Evolutionary conservation across 2,888 invertebrate genomes (phyloP).

Genomic region (Epinotia bilunana): DNA sequence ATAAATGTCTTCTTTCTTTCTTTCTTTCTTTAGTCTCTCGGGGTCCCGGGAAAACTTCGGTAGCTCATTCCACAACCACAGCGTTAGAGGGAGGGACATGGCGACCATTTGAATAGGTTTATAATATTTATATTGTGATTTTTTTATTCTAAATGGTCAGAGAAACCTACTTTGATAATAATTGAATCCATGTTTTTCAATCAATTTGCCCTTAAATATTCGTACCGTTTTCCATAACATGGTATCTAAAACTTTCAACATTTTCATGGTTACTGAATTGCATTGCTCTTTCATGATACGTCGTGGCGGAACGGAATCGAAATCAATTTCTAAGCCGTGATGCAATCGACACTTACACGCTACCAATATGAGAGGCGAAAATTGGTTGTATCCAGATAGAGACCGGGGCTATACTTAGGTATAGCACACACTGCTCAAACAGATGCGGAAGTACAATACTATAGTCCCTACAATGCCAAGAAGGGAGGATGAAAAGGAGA

Average conservation of each 20-base stretch:
- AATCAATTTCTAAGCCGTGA: conserved; percentile 78
- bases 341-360: conserved; percentile 74
- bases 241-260: neutral
- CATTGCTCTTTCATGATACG: conserved; percentile 2
- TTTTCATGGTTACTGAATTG: conserved; percentile 7
- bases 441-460: conserved; percentile 24
- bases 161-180: no score
- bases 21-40: no score
- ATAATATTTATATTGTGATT: no score
- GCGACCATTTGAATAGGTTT: no score
- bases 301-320: conserved; percentile 64
- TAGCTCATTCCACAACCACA: no score
- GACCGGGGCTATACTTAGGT: conserved; percentile 66
- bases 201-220: neutral
- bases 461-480: neutral
- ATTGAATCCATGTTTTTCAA: no score
- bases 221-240: neutral
- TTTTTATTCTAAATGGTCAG: no score
- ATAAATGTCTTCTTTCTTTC: no score
- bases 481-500: neutral
- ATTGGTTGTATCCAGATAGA: conserved; percentile 73
- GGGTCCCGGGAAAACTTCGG: no score
- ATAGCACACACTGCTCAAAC: conserved; percentile 53
- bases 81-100: no score
- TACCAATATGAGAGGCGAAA: conserved; percentile 81